Percentiles rank a stretch among this genome's conserved stretches.
These are phyloP conservation scores for Glossophaga mutica DNA, from an alignment of 2,797 vertebrate genomes.

Conservation along the genomic window DNA sequence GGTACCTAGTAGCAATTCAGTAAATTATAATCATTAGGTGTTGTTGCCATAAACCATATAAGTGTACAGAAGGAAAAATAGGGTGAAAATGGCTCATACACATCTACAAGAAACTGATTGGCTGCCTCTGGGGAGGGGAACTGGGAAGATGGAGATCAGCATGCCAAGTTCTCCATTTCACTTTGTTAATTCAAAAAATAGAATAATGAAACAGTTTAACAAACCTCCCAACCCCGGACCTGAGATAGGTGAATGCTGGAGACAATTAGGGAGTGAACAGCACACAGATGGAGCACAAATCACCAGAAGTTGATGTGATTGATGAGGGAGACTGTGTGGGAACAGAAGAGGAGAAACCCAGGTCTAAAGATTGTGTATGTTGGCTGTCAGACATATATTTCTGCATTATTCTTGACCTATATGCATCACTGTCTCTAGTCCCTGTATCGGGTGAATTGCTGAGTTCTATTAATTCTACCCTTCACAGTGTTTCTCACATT, in stretches of 20 bases:
- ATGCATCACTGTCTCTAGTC: not conserved
- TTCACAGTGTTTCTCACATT: slow-evolving; percentile 9
- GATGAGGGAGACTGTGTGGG: not conserved
- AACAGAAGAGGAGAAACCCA: not conserved
- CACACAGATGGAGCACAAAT: not conserved
- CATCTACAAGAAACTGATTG: not conserved
- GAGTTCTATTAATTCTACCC: not conserved
- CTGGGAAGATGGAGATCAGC: not conserved
- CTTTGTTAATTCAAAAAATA: not conserved
- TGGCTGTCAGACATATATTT: not conserved
- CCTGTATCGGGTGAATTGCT: not conserved
- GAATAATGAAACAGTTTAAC: not conserved
- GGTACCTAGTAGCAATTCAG: not conserved
- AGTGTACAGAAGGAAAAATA: not conserved
- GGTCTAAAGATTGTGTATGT: not conserved
- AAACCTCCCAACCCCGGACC: not conserved
- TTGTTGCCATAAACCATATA: not conserved
- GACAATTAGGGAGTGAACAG: not conserved
- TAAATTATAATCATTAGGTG: not conserved
- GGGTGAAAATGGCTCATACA: not conserved
- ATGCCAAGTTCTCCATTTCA: not conserved
- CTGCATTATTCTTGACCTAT: not conserved
- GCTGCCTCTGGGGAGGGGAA: not conserved
- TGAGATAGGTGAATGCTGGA: not conserved
- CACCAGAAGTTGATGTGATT: not conserved